Evolutionary conservation across 2,797 vertebrate species (phyloP).

Genomic region (Anisognathus igniventris): DNA sequence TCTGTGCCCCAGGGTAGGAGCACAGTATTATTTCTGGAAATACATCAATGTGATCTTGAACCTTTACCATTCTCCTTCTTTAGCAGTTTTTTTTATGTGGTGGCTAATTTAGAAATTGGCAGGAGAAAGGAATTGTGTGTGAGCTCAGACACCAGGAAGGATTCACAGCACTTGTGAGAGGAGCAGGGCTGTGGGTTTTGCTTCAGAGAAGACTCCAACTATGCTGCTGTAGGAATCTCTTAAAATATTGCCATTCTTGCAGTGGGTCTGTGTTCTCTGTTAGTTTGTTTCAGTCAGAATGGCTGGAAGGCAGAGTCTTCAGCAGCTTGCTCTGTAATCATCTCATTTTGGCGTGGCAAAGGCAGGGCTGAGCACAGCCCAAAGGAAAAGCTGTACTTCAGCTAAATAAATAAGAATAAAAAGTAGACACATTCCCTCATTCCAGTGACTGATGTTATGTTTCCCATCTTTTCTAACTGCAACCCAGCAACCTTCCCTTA

Average conservation of each 20-base stretch:
- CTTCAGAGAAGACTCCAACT: background rate
- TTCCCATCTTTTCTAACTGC: background rate
- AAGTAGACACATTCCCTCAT: background rate
- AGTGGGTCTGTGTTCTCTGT: rapidly evolving
- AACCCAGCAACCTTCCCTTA: background rate
- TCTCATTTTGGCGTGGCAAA: background rate
- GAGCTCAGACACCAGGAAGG: background rate
- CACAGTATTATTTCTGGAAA: background rate
- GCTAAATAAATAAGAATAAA: background rate
- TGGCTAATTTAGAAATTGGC: background rate
- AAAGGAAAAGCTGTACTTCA: background rate
- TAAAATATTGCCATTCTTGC: background rate
- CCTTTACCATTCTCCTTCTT: background rate
- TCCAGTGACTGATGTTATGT: background rate
- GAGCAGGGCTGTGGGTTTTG: background rate
- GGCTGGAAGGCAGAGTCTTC: background rate
- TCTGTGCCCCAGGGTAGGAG: background rate
- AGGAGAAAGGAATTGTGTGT: background rate
- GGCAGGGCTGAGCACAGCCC: background rate
- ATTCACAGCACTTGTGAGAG: background rate
- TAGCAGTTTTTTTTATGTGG: background rate
- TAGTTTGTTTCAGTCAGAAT: background rate
- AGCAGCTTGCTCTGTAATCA: background rate
- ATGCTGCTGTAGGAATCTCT: background rate
- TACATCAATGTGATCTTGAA: background rate